phyloP scores from a whole-genome alignment of 2,888 invertebrate genomes.

The Mycalesis mineus region DNA sequence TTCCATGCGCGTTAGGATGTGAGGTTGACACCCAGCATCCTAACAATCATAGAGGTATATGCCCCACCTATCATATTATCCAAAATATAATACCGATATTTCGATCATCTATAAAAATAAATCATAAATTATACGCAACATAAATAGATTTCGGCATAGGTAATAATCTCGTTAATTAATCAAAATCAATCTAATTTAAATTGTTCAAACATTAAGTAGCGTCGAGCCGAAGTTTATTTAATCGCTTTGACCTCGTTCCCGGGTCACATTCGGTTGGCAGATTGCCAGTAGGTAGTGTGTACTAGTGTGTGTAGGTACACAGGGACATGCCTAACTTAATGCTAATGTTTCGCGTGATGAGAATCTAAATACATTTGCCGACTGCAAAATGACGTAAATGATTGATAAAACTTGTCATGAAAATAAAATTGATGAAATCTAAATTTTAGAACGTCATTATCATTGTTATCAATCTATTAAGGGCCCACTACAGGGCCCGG shows the following conservation, averaged over 20 bases:
- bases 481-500: too few relatives aligned
- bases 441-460: too few relatives aligned
- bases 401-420: not conserved
- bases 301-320: not conserved
- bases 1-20: too few relatives aligned
- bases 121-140: too few relatives aligned
- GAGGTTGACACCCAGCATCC: too few relatives aligned
- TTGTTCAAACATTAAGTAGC: not conserved
- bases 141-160: too few relatives aligned
- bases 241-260: constrained; percentile 10
- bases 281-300: constrained; percentile 1
- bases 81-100: too few relatives aligned
- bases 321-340: constrained; percentile 7
- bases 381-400: not conserved
- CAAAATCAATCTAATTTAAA: constrained; percentile 11
- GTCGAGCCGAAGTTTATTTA: constrained; percentile 12
- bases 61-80: too few relatives aligned
- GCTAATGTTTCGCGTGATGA: constrained; percentile 9
- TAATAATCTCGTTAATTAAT: not conserved
- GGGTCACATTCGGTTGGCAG: constrained; percentile 2
- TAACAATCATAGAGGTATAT: too few relatives aligned
- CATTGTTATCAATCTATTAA: too few relatives aligned
- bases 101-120: too few relatives aligned
- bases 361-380: not conserved
- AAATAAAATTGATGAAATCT: too few relatives aligned